Conservation (phyloP, 1,140 invertebrate genomes). For the Zaprionus nigranus region DNA sequence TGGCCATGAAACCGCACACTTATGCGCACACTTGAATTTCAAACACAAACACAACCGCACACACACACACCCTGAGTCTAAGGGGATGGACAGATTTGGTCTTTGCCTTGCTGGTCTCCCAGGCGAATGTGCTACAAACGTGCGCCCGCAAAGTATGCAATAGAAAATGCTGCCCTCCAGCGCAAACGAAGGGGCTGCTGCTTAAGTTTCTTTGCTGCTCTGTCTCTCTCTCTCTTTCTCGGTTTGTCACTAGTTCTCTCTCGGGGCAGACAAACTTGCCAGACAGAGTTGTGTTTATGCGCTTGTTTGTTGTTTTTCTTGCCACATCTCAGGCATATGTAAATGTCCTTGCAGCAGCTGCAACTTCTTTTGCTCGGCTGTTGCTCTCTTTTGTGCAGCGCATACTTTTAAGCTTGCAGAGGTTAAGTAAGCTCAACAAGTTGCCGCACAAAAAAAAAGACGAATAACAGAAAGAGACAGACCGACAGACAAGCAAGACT, state of each 20-base stretch:
- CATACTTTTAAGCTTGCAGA: constrained; percentile 61
- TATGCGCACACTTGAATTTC: constrained; percentile 44
- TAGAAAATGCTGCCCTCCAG: constrained; percentile 42
- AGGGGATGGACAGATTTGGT: constrained; percentile 11
- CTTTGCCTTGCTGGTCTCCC: constrained; percentile 57
- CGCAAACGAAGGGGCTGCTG: constrained; percentile 17
- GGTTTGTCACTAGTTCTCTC: neutral
- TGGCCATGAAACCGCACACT: constrained; percentile 60
- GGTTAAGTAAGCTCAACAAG: constrained; percentile 58
- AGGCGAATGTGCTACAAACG: constrained; percentile 70
- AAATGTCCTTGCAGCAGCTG: constrained; percentile 45
- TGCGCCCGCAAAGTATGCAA: constrained; percentile 61
- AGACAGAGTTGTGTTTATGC: constrained; percentile 28
- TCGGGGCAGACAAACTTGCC: constrained; percentile 23
- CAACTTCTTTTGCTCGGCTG: neutral
- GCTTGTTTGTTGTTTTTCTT: constrained; percentile 8
- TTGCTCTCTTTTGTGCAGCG: constrained; percentile 44
- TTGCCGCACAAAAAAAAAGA: constrained; percentile 24
- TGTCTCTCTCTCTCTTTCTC: neutral
- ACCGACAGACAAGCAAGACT: constrained; percentile 19
- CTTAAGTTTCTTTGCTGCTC: constrained; percentile 21
- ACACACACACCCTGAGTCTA: neutral
- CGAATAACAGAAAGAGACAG: constrained; percentile 19
- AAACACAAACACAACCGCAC: constrained; percentile 2
- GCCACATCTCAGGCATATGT: constrained; percentile 39